Percentiles rank a stretch among this genome's conserved stretches.
These are phyloP conservation scores for Arrhopalites spinosus DNA, from an alignment of 2,888 invertebrate genomes.

Conservation along the genomic window DNA sequence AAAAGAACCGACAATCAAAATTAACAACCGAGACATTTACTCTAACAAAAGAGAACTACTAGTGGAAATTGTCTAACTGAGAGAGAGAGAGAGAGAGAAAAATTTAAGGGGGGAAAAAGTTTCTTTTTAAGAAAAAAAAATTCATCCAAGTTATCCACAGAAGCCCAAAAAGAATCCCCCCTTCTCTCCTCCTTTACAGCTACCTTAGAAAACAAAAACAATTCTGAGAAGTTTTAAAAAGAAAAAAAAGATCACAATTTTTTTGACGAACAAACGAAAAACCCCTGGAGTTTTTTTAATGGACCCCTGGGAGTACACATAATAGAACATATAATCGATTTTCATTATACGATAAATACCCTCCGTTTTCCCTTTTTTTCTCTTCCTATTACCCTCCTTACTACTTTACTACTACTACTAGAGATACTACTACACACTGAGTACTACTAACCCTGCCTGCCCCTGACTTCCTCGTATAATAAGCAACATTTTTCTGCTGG, in stretches of 20 bases:
- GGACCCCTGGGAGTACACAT: background rate
- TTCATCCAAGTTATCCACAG: constrained; percentile 6
- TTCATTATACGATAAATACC: constrained; percentile 11
- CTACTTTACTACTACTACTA: too few relatives aligned
- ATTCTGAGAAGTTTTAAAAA: constrained; percentile 9
- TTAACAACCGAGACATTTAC: constrained; percentile 17
- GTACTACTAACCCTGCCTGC: too few relatives aligned
- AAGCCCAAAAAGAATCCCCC: background rate
- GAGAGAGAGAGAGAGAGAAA: background rate
- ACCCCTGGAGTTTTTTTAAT: background rate
- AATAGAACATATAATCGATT: constrained; percentile 13
- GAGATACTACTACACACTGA: too few relatives aligned
- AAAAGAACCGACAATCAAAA: constrained; percentile 8
- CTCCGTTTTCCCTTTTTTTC: constrained; percentile 13
- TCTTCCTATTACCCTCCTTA: background rate
- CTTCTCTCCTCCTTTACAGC: too few relatives aligned
- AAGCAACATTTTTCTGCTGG: too few relatives aligned
- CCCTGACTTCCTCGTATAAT: too few relatives aligned
- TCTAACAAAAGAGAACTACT: constrained; percentile 1
- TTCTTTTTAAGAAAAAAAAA: background rate
- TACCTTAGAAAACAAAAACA: constrained; percentile 17
- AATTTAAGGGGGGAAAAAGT: background rate
- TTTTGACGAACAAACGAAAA: constrained; percentile 9
- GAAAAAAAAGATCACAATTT: constrained; percentile 11
- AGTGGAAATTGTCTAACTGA: background rate